These are phyloP conservation scores for Dryadula phaetusa DNA, from an alignment of 2,888 invertebrate species.

Conservation along the genomic window DNA sequence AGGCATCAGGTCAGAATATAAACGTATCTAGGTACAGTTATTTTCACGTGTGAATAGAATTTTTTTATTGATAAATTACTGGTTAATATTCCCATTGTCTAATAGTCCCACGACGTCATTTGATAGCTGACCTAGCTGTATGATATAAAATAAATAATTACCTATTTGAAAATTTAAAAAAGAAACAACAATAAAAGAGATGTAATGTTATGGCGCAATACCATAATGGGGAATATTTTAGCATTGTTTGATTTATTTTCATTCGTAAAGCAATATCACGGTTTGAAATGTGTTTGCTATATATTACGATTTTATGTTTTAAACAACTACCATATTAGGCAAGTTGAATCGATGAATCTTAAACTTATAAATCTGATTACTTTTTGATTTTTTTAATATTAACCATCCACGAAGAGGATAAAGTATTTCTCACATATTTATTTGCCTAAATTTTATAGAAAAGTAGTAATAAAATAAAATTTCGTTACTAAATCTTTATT, in stretches of 20 bases:
- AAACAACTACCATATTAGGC: not conserved
- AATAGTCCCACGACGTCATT: conserved; percentile 35
- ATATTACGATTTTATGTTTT: not conserved
- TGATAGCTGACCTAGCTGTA: conserved; percentile 26
- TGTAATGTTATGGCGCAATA: too few relatives aligned
- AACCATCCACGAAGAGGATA: not conserved
- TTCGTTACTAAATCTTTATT: conserved; percentile 22
- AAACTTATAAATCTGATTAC: not conserved
- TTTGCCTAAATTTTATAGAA: not conserved
- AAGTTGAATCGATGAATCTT: not conserved
- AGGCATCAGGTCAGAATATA: not conserved
- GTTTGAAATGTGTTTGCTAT: too few relatives aligned
- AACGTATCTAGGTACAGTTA: not conserved
- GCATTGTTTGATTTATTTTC: too few relatives aligned
- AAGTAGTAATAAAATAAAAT: not conserved
- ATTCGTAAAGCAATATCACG: too few relatives aligned
- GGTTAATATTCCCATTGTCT: conserved; percentile 36
- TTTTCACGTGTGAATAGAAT: conserved; percentile 30
- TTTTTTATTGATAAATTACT: conserved; percentile 26
- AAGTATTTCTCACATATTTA: not conserved
- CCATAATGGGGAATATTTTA: too few relatives aligned
- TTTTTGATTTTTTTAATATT: not conserved
- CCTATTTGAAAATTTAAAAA: not conserved
- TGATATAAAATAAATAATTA: conserved; percentile 33
- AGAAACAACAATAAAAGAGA: too few relatives aligned